A percentile compares a stretch with the other conserved stretches of the same genome.
phyloP scores from a whole-genome alignment of 2,888 invertebrate species.

The Diplolepis rosae region DNA sequence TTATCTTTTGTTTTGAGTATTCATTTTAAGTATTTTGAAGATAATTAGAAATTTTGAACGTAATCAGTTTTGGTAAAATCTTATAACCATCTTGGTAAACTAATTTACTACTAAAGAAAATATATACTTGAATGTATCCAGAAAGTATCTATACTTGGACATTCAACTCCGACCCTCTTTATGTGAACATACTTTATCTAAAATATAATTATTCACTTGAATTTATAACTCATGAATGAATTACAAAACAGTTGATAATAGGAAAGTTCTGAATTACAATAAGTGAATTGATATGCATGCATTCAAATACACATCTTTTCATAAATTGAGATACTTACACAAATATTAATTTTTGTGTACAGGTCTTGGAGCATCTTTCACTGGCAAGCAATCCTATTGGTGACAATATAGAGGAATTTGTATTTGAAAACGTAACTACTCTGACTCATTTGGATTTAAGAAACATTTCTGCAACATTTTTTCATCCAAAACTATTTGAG shows the following conservation, averaged over 20 bases:
- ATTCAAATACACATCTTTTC: too few relatives aligned
- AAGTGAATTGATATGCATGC: too few relatives aligned
- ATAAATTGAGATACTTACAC: too few relatives aligned
- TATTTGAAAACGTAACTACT: slow-evolving; percentile 60
- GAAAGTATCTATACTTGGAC: too few relatives aligned
- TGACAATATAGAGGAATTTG: slow-evolving; percentile 65
- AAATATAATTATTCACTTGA: slow-evolving; percentile 12
- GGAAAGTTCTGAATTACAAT: not conserved
- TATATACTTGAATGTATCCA: too few relatives aligned
- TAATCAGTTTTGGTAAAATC: too few relatives aligned
- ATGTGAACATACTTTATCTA: not conserved
- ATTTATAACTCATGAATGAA: not conserved
- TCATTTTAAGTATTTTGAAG: too few relatives aligned
- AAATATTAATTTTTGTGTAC: slow-evolving; percentile 35
- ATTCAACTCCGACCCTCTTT: not conserved
- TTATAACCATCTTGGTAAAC: too few relatives aligned
- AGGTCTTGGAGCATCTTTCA: slow-evolving; percentile 65
- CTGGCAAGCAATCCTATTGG: slow-evolving; percentile 66
- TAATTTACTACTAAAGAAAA: too few relatives aligned
- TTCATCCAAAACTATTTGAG: slow-evolving; percentile 61
- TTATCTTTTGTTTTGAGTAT: too few relatives aligned
- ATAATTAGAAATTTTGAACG: not conserved
- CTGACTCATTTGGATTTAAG: slow-evolving; percentile 61
- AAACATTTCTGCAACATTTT: slow-evolving; percentile 60
- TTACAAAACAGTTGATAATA: not conserved